A percentile compares a stretch with the other conserved stretches of the same genome.
Evolutionary conservation across 2,888 invertebrate species (phyloP).

Genomic region (Hyposoter didymator): DNA sequence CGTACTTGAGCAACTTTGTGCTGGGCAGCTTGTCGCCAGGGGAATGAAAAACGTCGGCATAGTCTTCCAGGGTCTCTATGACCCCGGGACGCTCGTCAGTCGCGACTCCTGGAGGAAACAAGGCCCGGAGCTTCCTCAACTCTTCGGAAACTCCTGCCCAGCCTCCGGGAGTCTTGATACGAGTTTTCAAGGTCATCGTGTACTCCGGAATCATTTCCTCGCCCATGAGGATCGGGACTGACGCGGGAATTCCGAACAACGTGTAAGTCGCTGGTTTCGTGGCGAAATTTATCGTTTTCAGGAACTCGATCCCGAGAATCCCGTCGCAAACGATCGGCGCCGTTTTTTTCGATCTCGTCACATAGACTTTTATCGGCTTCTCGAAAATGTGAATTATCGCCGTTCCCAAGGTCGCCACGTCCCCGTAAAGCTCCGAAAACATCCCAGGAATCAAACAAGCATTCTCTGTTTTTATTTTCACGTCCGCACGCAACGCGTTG

Average conservation of each 20-base stretch:
- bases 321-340: conserved; percentile 38
- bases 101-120: conserved; percentile 6
- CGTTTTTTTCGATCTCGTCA: conserved; percentile 21
- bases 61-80: conserved; percentile 29
- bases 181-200: not conserved
- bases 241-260: not conserved
- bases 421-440: not conserved
- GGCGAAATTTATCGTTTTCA: not conserved
- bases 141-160: conserved; percentile 8
- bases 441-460: not conserved
- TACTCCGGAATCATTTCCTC: conserved; percentile 15
- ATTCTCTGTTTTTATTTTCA: conserved; percentile 37
- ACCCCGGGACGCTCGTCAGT: not conserved
- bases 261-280: not conserved
- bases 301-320: not conserved
- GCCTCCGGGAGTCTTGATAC: not conserved
- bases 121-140: not conserved
- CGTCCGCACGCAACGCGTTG: conserved; percentile 17
- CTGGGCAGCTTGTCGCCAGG: not conserved
- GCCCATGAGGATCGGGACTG: not conserved
- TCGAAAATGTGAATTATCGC: conserved; percentile 16
- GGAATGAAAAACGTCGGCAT: conserved; percentile 7
- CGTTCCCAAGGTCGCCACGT: conserved; percentile 11
- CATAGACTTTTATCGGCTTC: conserved; percentile 9
- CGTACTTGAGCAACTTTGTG: conserved; percentile 22